Evolutionary conservation across 2,113 vertebrate genomes (phyloP).

Genomic region (Vireo altiloquus): DNA sequence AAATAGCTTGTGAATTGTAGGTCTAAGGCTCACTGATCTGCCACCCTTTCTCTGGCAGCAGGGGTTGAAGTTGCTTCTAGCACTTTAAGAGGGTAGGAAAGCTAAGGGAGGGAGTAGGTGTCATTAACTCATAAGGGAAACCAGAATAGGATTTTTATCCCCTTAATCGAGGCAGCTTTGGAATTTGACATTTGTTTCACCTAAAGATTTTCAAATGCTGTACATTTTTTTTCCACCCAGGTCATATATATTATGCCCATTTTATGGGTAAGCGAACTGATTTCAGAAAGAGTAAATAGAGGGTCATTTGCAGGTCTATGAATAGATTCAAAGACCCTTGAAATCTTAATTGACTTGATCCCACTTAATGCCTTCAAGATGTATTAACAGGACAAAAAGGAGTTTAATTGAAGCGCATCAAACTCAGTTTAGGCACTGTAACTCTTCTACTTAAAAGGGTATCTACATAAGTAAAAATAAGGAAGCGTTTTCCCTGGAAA

Average conservation of each 20-base stretch:
- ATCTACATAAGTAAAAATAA: background rate
- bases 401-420: background rate
- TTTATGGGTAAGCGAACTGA: background rate
- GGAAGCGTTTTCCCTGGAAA: conserved; percentile 23
- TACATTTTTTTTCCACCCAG: background rate
- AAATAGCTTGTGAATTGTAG: background rate
- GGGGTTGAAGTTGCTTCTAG: background rate
- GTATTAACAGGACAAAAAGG: conserved; percentile 43
- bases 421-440: background rate
- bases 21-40: background rate
- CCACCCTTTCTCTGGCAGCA: background rate
- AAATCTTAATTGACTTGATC: conserved; percentile 52
- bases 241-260: background rate
- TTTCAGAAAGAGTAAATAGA: background rate
- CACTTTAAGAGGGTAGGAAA: background rate
- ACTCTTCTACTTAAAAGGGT: background rate
- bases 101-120: background rate
- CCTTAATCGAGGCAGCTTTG: background rate
- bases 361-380: conserved; percentile 36
- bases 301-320: background rate
- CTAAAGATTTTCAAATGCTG: background rate
- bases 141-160: background rate
- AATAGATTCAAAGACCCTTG: conserved; percentile 35
- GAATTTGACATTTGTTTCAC: background rate
- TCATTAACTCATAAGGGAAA: background rate